A percentile compares a stretch with the other conserved stretches of the same genome.
Conservation (phyloP, 1,140 invertebrate genomes). For the Hycleus cichorii region DNA sequence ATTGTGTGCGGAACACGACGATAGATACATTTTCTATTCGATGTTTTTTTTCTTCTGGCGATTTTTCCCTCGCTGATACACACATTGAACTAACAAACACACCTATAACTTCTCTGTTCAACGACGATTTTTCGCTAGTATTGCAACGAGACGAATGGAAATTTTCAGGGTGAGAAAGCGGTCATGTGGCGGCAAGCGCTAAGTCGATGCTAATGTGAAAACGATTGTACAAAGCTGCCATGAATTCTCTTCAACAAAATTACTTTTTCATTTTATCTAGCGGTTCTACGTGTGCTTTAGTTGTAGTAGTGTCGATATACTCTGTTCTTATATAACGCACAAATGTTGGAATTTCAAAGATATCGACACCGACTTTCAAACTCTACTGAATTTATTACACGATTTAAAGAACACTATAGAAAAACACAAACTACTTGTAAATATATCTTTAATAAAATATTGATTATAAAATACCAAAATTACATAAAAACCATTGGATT, state of each 20-base stretch:
- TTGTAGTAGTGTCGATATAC: slow-evolving; percentile 19
- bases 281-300: slow-evolving; percentile 14
- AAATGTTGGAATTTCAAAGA: too few relatives aligned
- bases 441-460: too few relatives aligned
- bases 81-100: neutral
- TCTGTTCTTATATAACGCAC: neutral
- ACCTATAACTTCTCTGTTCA: too few relatives aligned
- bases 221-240: slow-evolving; percentile 35
- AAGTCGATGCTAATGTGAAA: slow-evolving; percentile 39
- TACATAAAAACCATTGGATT: slow-evolving; percentile 3
- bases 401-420: too few relatives aligned
- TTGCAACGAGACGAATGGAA: neutral
- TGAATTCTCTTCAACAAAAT: slow-evolving; percentile 41
- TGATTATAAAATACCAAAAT: neutral
- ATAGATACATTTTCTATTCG: neutral
- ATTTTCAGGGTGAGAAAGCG: slow-evolving; percentile 8
- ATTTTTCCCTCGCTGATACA: neutral
- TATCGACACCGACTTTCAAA: too few relatives aligned
- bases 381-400: too few relatives aligned
- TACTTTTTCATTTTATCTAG: slow-evolving; percentile 41
- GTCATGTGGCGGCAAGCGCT: slow-evolving; percentile 36
- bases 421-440: too few relatives aligned
- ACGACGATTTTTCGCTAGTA: too few relatives aligned
- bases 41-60: neutral
- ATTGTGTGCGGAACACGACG: slow-evolving; percentile 25